Evolutionary conservation across 2,888 invertebrate genomes (phyloP), one percentile per base, ranked within the genome.

Genomic region (Branchipolynoe longqiensis): DNA sequence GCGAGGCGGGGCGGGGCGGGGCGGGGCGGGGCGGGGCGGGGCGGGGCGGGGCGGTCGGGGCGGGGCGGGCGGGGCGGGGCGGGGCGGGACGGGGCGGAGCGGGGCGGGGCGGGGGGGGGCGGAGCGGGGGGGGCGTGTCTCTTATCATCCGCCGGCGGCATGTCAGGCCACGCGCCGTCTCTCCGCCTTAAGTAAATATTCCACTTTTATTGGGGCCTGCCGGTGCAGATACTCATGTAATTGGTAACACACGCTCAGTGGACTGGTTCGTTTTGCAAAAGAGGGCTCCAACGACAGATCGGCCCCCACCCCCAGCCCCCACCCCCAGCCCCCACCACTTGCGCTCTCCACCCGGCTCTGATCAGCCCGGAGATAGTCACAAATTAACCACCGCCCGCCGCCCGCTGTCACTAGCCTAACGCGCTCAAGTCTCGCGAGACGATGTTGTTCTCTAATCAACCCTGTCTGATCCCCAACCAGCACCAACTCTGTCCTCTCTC

Each of bases 361-460:
- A 78, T 78, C 78, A 78, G 6, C 48, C 48, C 25, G n/a, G 6
- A 18, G 78, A 78, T 41, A 41, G 78, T 78, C 54, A 78, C 78
- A 78, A 78, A 78, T 78, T 78, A 78, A 78, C 78, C 31, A 18
- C 78, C 48, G 0, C 28, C 41, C 48, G 78, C 31, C 28, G 41
- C 25, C 38, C 28, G 78, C 31, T 78, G 48, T 78, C 78, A 78
- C 78, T 78, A 78, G 14, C 78, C 48, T 78, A 48, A 78, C 78
- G 54, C 48, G 25, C 2, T 41, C n/a, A 41, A 4, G 48, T 0
- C 31, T 78, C 48, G 48, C 48, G 78, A 41, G 41, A 1, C 48
- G 25, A n/a, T 22, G 3, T 41, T 78, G 78, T 78, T 78, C 78
- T 78, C 78, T 78, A 78, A 78, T 78, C 48, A 48, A 4, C 12